A percentile compares a stretch with the other conserved stretches of the same genome.
Conservation (phyloP, 1,140 invertebrate genomes). For the Heliconius melpomene region DNA sequence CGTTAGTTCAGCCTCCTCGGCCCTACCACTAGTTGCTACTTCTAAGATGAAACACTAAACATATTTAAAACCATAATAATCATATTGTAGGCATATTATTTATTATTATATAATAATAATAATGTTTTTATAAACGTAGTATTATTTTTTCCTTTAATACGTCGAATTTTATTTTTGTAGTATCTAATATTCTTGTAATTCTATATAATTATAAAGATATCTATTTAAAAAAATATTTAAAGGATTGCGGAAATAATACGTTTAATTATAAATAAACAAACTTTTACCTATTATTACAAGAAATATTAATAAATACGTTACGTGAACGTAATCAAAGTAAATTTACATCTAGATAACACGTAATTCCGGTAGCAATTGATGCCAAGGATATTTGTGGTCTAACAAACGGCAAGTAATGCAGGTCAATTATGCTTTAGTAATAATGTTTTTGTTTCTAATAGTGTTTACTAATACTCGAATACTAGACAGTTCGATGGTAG, state of each 20-base stretch:
- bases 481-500: slow-evolving; percentile 48
- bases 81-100: too few species aligned
- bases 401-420: slow-evolving; percentile 37
- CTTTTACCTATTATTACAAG: too few species aligned
- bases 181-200: too few species aligned
- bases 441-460: slow-evolving; percentile 35
- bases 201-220: too few species aligned
- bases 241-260: too few species aligned
- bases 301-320: not conserved
- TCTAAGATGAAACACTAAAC: not conserved
- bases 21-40: slow-evolving; percentile 52
- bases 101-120: too few species aligned
- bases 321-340: not conserved
- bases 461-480: slow-evolving; percentile 33
- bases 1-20: slow-evolving; percentile 51
- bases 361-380: slow-evolving; percentile 42
- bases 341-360: slow-evolving; percentile 21
- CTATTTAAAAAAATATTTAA: too few species aligned
- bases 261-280: too few species aligned
- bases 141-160: not conserved
- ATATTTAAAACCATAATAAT: not conserved
- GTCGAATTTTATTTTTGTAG: too few species aligned
- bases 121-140: not conserved
- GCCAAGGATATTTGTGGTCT: slow-evolving; percentile 54
- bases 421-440: slow-evolving; percentile 31